These are phyloP conservation scores for Pipa parva DNA, from an alignment of 2,113 vertebrate species.

Conservation along the genomic window DNA sequence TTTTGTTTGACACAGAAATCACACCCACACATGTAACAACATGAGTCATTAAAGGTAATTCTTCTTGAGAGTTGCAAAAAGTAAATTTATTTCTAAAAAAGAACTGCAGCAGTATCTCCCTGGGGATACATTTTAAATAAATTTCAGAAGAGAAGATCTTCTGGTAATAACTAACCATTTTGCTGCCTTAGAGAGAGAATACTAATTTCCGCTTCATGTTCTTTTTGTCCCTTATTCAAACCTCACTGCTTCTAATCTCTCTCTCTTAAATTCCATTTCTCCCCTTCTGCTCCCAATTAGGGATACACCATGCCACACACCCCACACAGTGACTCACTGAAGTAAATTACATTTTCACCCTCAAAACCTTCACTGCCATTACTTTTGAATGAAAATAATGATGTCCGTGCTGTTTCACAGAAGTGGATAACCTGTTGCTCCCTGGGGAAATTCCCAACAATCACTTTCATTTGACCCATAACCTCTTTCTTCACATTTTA, in stretches of 20 bases:
- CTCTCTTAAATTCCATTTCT: no score
- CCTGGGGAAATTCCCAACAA: no score
- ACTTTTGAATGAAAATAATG: no score
- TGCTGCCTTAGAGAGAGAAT: neutral
- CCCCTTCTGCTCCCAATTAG: no score
- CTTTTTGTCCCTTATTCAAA: neutral
- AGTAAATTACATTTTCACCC: no score
- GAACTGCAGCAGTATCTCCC: constrained; percentile 14
- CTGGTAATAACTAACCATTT: constrained; percentile 9
- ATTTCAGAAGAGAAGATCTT: constrained; percentile 13
- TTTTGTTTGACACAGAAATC: constrained; percentile 38
- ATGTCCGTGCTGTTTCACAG: no score
- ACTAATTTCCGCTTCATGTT: neutral
- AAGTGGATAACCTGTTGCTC: no score
- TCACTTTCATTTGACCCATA: no score
- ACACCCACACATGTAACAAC: constrained; percentile 37
- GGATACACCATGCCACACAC: no score
- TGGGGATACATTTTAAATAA: constrained; percentile 16
- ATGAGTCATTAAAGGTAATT: constrained; percentile 40
- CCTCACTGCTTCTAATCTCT: neutral
- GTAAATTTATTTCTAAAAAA: constrained; percentile 27
- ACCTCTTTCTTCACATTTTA: no score
- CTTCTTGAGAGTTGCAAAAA: constrained; percentile 29
- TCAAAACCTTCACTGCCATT: no score
- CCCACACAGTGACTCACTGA: no score